phyloP scores from a whole-genome alignment of 2,888 invertebrate species.

The Heliconius erato region DNA sequence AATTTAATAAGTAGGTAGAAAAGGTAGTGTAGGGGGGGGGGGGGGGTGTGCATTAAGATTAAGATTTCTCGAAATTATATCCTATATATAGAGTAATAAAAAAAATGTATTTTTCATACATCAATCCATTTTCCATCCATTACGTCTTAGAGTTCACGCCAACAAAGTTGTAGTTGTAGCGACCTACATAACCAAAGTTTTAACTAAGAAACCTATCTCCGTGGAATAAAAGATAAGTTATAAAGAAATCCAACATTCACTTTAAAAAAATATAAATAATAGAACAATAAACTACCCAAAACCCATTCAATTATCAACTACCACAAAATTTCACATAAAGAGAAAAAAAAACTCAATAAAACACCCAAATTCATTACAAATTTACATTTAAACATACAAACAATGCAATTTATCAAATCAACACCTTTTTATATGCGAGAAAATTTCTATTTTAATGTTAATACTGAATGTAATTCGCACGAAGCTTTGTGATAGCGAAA shows the following conservation, averaged over 20 bases:
- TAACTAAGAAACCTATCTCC: too few relatives aligned
- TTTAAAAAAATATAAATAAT: background rate
- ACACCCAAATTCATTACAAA: background rate
- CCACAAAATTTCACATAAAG: background rate
- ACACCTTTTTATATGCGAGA: constrained; percentile 43
- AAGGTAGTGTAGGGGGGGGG: background rate
- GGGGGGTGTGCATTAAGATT: too few relatives aligned
- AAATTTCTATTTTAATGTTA: constrained; percentile 65
- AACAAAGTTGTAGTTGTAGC: too few relatives aligned
- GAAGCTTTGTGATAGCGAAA: constrained; percentile 64
- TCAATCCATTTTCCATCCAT: too few relatives aligned
- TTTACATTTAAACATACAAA: background rate
- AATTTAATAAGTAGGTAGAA: too few relatives aligned
- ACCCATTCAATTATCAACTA: background rate
- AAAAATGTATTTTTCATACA: too few relatives aligned
- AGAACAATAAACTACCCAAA: background rate
- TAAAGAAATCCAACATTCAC: background rate
- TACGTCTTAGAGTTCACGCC: too few relatives aligned
- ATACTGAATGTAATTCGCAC: constrained; percentile 61
- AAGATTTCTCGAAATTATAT: background rate
- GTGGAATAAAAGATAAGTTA: too few relatives aligned
- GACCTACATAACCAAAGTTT: too few relatives aligned
- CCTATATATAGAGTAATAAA: too few relatives aligned
- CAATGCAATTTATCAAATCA: constrained; percentile 33
- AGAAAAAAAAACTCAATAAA: background rate